Evolutionary conservation across 2,888 invertebrate genomes (phyloP), one percentile per base, ranked within the genome.

Genomic region (Vanessa cardui): DNA sequence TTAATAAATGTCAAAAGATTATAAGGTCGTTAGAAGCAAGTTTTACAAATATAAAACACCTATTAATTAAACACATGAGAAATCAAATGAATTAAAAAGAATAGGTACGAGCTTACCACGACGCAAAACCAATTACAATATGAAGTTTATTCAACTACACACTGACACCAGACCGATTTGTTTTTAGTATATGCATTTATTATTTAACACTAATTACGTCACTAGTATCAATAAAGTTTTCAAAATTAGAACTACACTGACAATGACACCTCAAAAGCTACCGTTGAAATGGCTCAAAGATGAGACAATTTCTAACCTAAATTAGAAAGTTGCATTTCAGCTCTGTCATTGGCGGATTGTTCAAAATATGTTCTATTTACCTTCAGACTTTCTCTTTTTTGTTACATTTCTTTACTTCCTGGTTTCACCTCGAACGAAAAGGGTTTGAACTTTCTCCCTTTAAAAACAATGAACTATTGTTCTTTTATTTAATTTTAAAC

Each of bases 331-430:
- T 83, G 71, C 73, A 74, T 76, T 72, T 71, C 72, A 73, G 79
- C 77, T 63, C 79, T 78, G 75, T 77, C 76, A 91, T 92, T 92
- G 92, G 92, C 80, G 82, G 73, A 74, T 82, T 80, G 74, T 68
- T 79, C 80, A 84, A 85, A 80, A 80, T 83, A 78, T 77, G 70
- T 73, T 85, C 78, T 78, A 84, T 83, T 82, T 76, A 76, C 79
- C 77, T 83, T 86, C 85, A 74, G 80, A 91, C 92, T 92, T 92
- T 92, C 92, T 92, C 89, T 84, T 89, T 91, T 92, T 90, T 91
- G 89, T 90, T 91, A 84, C 86, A 90, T 82, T 89, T 89, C 75
- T 74, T 82, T 81, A 87, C 85, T 89, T 88, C 86, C 88, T 88
- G 84, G 84, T 83, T 81, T 74, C 82, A 88, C 86, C 83, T 86